Evolutionary conservation across 2,888 invertebrate genomes (phyloP), one percentile per base, ranked within the genome.

Genomic region (Pristionchus mayeri): DNA sequence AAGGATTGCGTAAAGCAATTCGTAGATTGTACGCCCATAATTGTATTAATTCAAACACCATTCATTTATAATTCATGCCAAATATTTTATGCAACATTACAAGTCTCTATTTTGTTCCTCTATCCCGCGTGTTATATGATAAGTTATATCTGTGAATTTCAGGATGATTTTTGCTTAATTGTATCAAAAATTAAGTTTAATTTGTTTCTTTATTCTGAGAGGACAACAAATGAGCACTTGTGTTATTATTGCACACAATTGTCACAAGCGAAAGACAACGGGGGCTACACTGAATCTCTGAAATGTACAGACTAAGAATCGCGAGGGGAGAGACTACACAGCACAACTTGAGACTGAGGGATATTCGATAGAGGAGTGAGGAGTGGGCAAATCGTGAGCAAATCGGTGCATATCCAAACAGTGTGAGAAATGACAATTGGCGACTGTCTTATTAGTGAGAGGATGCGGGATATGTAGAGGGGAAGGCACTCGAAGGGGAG

Each of bases 271-370:
- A 50, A 40, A 75, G 40, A 44, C 44, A n/a, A n/a, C 13, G n/a
- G 7, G n/a, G 7, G 50, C 50, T 50, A 78, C 30, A 50, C 21
- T 78, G 27, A 78, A 52, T 78, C 30, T 78, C 76, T 50, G 50
- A 50, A 78, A 78, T 78, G 76, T 78, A 78, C 76, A 78, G 76
- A 78, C 76, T 48, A 78, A 78, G 76, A 78, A 78, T 78, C 76
- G 76, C 27, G 40, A 48, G 50, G 30, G 16, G 24, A 48, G 21
- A 48, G 6, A 30, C 30, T 50, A 52, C 48, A 50, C 7, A 24
- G n/a, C 50, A 78, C 50, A 30, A 78, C 76, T 78, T 78, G 76
- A 78, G 76, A 78, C 50, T 50, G 50, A 40, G 76, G 44, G 30
- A 52, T n/a, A 50, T 48, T 78, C 30, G 30, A 37, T 71, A 78